Conservation (phyloP, 1,140 invertebrate species). For the Pseudobourletiella spinata region DNA sequence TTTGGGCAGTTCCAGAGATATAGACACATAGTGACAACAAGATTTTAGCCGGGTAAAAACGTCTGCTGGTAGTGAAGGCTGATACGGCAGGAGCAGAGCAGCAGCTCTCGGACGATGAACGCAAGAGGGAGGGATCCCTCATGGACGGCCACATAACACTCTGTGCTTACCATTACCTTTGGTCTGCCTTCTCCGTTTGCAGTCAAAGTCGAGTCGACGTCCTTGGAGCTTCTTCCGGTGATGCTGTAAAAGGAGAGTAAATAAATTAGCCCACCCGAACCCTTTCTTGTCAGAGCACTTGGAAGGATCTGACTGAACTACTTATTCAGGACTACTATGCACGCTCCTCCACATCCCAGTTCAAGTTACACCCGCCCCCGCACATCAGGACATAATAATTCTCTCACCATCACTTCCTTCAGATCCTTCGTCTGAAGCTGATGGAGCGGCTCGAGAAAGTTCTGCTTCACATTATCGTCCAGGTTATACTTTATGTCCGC, state of each 20-base stretch:
- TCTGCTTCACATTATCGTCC: slow-evolving; percentile 99
- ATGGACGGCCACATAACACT: slow-evolving; percentile 9
- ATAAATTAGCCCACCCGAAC: too few species aligned
- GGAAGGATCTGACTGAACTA: too few species aligned
- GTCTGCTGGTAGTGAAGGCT: too few species aligned
- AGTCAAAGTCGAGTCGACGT: slow-evolving; percentile 93
- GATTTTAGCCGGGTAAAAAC: background rate
- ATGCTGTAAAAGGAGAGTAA: slow-evolving; percentile 58
- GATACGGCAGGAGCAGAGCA: background rate
- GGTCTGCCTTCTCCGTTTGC: slow-evolving; percentile 91
- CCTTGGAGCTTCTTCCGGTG: slow-evolving; percentile 98
- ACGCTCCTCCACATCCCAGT: too few species aligned
- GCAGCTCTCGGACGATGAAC: background rate
- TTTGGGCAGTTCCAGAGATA: background rate
- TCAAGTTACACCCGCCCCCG: too few species aligned
- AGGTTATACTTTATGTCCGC: slow-evolving; percentile 97
- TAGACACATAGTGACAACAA: background rate
- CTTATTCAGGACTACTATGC: too few species aligned
- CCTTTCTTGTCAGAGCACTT: too few species aligned
- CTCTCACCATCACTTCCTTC: slow-evolving; percentile 95
- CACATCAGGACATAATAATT: too few species aligned
- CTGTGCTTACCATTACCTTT: slow-evolving; percentile 59
- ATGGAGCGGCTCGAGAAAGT: slow-evolving; percentile 95
- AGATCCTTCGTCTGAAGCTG: slow-evolving; percentile 96
- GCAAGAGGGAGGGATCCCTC: background rate